A percentile compares a stretch with the other conserved stretches of the same genome.
Evolutionary conservation across 2,113 vertebrate genomes (phyloP).

Genomic region (Balaeniceps rex): DNA sequence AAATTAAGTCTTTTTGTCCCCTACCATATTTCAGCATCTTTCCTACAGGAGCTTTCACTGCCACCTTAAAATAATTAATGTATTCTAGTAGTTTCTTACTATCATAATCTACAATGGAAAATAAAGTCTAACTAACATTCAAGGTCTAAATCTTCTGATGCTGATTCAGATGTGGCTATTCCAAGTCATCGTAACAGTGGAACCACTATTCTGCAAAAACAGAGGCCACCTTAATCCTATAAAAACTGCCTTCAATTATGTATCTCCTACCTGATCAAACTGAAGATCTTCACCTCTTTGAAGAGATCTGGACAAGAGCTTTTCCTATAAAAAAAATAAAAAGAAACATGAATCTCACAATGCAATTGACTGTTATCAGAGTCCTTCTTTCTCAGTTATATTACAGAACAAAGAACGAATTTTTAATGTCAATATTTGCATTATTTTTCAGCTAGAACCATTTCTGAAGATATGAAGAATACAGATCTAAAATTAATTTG

Average conservation of each 20-base stretch:
- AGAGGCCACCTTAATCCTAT: not conserved
- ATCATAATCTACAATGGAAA: not conserved
- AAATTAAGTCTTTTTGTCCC: not conserved
- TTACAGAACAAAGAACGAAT: not conserved
- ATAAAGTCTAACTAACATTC: not conserved
- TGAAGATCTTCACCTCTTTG: slow-evolving; percentile 99
- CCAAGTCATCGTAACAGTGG: not conserved
- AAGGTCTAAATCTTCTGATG: not conserved
- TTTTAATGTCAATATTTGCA: not conserved
- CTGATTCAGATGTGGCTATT: not conserved
- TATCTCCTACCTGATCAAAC: slow-evolving; percentile 92
- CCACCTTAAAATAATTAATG: not conserved
- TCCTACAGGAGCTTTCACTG: not conserved
- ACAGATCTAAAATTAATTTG: not conserved
- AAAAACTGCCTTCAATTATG: not conserved
- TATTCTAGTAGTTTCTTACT: not conserved
- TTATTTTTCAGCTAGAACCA: not conserved
- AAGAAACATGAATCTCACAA: not conserved
- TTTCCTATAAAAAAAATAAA: slow-evolving; percentile 80
- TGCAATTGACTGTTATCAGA: not conserved
- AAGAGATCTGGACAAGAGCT: slow-evolving; percentile 93
- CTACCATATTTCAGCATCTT: not conserved
- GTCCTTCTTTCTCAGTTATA: not conserved
- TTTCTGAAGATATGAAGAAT: not conserved
- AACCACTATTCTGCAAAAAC: not conserved